Evolutionary conservation across 2,113 vertebrate species (phyloP).

Genomic region (Hassar affinis): DNA sequence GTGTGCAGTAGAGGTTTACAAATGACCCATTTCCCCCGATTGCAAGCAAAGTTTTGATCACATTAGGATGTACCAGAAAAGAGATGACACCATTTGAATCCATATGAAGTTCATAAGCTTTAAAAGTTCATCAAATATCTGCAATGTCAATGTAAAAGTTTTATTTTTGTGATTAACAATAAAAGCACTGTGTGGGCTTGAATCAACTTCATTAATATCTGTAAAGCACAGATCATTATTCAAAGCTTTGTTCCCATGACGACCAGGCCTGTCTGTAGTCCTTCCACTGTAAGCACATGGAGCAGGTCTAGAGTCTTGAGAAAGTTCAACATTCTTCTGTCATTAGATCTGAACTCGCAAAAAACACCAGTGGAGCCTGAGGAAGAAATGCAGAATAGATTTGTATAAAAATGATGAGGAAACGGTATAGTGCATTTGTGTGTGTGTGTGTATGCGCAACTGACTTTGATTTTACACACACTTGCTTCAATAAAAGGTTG

Average conservation of each 20-base stretch:
- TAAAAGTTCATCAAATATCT: too few species aligned
- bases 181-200: neutral
- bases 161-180: neutral
- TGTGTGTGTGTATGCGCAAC: neutral
- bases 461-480: neutral
- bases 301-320: conserved; percentile 87
- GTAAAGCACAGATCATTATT: conserved; percentile 42
- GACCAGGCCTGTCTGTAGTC: conserved; percentile 83
- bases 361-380: conserved; percentile 90
- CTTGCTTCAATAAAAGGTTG: neutral
- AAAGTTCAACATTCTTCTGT: conserved; percentile 88
- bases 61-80: neutral
- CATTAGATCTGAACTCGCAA: conserved; percentile 86
- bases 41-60: neutral
- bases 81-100: neutral
- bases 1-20: neutral
- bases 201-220: conserved; percentile 14
- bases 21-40: neutral
- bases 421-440: neutral
- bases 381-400: neutral
- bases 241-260: conserved; percentile 87
- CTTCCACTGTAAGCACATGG: conserved; percentile 79
- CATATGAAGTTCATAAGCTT: neutral
- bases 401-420: neutral
- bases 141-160: neutral